A percentile compares a stretch with the other conserved stretches of the same genome.
These are phyloP conservation scores for Trachelus troglodyta DNA, from an alignment of 2,888 invertebrate genomes.

Conservation along the genomic window DNA sequence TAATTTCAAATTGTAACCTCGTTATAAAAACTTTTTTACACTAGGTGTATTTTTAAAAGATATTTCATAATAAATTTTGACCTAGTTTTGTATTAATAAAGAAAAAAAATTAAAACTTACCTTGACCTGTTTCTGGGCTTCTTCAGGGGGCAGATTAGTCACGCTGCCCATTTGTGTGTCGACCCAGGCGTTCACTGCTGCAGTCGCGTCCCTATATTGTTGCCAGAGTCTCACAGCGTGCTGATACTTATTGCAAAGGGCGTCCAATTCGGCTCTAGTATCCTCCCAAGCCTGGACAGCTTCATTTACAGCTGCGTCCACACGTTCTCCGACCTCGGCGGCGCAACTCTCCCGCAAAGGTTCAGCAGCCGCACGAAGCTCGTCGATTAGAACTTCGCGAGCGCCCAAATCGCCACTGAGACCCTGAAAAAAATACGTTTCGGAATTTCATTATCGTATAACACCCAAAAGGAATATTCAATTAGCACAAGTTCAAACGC, in stretches of 20 bases:
- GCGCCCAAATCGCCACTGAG: slow-evolving; percentile 81
- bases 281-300: slow-evolving; percentile 84
- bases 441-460: background rate
- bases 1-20: background rate
- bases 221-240: slow-evolving; percentile 86
- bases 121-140: slow-evolving; percentile 79
- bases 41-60: background rate
- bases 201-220: slow-evolving; percentile 82
- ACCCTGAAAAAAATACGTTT: slow-evolving; percentile 68
- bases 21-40: background rate
- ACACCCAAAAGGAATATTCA: background rate
- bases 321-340: slow-evolving; percentile 77
- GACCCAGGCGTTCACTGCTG: slow-evolving; percentile 79
- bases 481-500: background rate
- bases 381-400: slow-evolving; percentile 79
- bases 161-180: slow-evolving; percentile 81
- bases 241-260: slow-evolving; percentile 82
- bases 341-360: slow-evolving; percentile 78
- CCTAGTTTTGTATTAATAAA: background rate
- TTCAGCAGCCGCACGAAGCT: slow-evolving; percentile 77
- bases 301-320: slow-evolving; percentile 81
- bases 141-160: slow-evolving; percentile 77
- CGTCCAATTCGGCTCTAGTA: slow-evolving; percentile 81
- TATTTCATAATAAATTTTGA: background rate
- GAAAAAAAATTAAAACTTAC: slow-evolving; percentile 65